A percentile compares a stretch with the other conserved stretches of the same genome.
Conservation (phyloP, 2,113 vertebrate species). For the Pelecanus crispus region DNA sequence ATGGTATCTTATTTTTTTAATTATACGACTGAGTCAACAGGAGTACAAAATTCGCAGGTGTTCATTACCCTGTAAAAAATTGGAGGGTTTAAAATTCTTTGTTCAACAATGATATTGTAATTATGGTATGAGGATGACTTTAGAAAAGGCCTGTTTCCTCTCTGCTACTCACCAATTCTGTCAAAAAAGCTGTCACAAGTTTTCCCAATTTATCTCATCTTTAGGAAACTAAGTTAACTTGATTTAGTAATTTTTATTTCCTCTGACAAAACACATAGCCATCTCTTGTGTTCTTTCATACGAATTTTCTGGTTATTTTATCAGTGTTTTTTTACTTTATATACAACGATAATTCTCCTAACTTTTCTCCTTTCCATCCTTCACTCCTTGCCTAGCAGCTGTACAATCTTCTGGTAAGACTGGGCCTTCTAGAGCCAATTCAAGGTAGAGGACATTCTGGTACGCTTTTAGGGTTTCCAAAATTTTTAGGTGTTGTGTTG, state of each 20-base stretch:
- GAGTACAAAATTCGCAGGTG: not conserved
- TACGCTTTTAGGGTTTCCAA: not conserved
- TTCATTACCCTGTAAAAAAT: not conserved
- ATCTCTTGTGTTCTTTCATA: not conserved
- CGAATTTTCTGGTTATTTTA: not conserved
- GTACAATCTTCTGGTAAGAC: not conserved
- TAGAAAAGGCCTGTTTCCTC: not conserved
- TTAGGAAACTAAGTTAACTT: not conserved
- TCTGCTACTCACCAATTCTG: not conserved
- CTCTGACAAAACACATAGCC: not conserved
- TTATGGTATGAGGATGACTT: not conserved
- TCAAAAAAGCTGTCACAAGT: rapidly evolving
- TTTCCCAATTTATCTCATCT: not conserved
- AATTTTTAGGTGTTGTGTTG: not conserved
- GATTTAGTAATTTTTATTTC: not conserved
- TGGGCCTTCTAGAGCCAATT: not conserved
- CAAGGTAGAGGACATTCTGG: not conserved
- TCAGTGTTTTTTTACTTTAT: not conserved
- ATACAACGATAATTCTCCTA: not conserved
- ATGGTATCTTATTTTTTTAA: not conserved
- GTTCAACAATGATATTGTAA: not conserved
- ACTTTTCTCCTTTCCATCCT: not conserved
- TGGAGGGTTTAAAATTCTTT: not conserved
- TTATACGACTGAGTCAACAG: not conserved
- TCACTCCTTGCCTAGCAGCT: not conserved